phyloP scores from a whole-genome alignment of 64 coral and sea anemone species.

The Cladopsammia gracilis region DNA sequence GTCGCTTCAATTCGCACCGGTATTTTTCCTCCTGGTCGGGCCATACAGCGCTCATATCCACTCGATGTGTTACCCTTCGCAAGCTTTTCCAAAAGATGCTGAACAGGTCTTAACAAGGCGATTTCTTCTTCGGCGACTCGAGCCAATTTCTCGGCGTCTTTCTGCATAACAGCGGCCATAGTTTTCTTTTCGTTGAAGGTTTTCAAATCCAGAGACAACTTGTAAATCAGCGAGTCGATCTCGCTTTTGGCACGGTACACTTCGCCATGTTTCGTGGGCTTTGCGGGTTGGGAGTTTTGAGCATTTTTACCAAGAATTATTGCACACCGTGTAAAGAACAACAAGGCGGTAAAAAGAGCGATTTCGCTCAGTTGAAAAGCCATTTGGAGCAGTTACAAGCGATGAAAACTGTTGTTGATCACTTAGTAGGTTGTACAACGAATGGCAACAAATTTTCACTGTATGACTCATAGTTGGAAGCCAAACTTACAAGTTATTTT shows the following conservation, averaged over 20 bases:
- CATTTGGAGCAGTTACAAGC: neutral
- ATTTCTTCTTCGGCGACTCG: neutral
- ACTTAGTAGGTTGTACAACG: neutral
- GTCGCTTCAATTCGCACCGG: no score
- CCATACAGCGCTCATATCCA: neutral
- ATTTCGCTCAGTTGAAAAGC: neutral
- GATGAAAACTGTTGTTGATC: no score
- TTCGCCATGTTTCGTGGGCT: neutral
- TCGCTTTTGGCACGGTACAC: slow-evolving; percentile 24
- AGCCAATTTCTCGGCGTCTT: neutral
- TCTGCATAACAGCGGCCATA: neutral
- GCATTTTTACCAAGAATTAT: neutral
- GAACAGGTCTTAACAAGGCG: neutral
- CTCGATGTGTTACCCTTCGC: neutral
- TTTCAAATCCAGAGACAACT: neutral
- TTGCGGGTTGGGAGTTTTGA: neutral
- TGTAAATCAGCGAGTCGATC: slow-evolving; percentile 35
- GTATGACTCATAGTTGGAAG: neutral
- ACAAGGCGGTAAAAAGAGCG: neutral
- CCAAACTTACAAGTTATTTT: neutral
- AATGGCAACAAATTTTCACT: no score
- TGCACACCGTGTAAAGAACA: neutral
- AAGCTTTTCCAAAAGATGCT: neutral
- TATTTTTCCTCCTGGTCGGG: no score
- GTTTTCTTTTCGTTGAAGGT: slow-evolving; percentile 16